Percentiles rank a stretch among this genome's conserved stretches.
These are phyloP conservation scores for Montipora cactus DNA, from an alignment of 64 coral and sea anemone species.

Conservation along the genomic window DNA sequence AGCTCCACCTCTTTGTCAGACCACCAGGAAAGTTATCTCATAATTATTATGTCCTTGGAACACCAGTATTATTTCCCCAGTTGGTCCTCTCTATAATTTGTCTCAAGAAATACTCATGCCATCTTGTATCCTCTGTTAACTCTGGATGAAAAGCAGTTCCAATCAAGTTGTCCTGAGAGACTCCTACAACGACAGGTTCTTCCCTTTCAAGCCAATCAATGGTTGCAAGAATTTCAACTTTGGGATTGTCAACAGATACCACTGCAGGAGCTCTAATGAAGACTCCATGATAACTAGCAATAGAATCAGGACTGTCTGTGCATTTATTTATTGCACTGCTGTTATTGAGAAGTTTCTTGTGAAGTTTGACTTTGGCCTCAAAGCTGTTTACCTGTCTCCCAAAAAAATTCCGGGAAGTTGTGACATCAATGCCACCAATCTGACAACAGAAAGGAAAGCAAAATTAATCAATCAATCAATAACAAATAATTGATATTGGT, in stretches of 20 bases:
- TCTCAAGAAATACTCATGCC: constrained; percentile 90
- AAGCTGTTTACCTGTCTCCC: constrained; percentile 98
- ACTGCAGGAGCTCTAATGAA: constrained; percentile 97
- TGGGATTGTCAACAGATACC: constrained; percentile 80
- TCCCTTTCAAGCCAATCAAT: constrained; percentile 48
- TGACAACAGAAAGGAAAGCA: constrained; percentile 29
- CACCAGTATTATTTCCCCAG: background rate
- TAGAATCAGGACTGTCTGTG: background rate
- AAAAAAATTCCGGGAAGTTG: constrained; percentile 97
- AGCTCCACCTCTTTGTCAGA: no score
- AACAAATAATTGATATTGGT: background rate
- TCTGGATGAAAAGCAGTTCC: constrained; percentile 98
- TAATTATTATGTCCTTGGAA: background rate
- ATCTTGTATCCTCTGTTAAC: constrained; percentile 91
- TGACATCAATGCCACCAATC: constrained; percentile 95
- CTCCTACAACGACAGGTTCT: constrained; percentile 88
- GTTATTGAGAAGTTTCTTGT: constrained; percentile 14
- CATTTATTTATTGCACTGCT: background rate
- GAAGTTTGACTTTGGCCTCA: constrained; percentile 74
- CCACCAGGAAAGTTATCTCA: background rate
- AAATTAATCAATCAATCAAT: background rate
- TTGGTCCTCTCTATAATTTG: constrained; percentile 62
- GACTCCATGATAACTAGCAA: constrained; percentile 72
- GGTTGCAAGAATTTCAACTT: constrained; percentile 85
- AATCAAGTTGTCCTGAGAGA: constrained; percentile 86